Evolutionary conservation across 37 sponge, comb jelly and placozoan species (phyloP), one percentile per base, ranked within the genome.

Genomic region (Dysidea cf. avara): DNA sequence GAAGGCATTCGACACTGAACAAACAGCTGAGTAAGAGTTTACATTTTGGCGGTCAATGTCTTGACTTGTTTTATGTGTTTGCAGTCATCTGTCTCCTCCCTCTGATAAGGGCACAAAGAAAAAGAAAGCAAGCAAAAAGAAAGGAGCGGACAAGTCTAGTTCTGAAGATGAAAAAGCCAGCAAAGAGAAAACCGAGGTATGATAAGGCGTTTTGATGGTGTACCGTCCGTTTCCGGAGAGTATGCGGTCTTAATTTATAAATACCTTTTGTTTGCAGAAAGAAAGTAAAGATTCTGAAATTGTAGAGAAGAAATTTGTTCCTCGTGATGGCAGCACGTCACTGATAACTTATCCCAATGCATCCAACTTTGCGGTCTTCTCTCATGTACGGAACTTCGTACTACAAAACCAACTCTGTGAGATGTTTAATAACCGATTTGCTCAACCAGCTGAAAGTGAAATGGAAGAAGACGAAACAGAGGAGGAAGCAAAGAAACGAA

Each of bases 341-440:
- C 84, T 89, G 40, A 56, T 83, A 21, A 74, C 84, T 22, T 61
- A 68, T 59, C 73, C 80, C 33, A 79, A 82, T 74, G 70, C 90
- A 18, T 83, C 90, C 28, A 39, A 58, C 28, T 89, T 80, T 76
- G 72, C 90, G 51, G 65, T 89, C 14, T 89, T 74, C 69, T 66
- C 73, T 33, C 90, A 79, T 50, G 70, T 89, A 46, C 79, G 90
- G 0, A 80, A 89, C 64, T 69, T 89, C 14, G 72, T 89, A 6
- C 80, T 83, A 26, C 90, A 89, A 70, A 73, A 74, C 36, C 56
- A 83, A 69, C 77, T 89, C 53, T 83, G 84, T 40, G 75, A 79
- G 58, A 79, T 69, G 31, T 89, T 59, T 76, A 89, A 89, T 66
- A 54, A 39, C 39, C 75, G 90, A 0, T 25, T 75, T 30, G 25